Evolutionary conservation across 2,797 vertebrate species (phyloP).

Genomic region (Naso thynnoides): DNA sequence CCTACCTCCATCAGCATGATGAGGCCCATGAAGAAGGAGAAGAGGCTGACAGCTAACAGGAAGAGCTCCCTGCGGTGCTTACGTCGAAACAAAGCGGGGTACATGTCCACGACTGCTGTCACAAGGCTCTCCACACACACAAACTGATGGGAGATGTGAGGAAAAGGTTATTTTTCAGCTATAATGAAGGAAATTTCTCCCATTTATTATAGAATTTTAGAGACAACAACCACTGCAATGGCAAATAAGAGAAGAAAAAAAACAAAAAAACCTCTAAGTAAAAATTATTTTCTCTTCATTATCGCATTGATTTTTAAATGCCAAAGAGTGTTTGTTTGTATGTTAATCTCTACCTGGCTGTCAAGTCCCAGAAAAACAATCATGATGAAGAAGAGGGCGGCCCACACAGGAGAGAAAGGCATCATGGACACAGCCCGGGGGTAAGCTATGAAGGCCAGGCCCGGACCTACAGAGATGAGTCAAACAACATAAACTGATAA

Average conservation of each 20-base stretch:
- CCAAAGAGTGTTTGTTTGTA: neutral
- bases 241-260: too few species aligned
- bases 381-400: constrained; percentile 95
- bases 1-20: constrained; percentile 94
- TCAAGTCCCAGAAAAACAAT: constrained; percentile 93
- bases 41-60: constrained; percentile 85
- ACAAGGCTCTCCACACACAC: constrained; percentile 93
- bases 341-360: constrained; percentile 87
- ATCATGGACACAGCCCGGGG: constrained; percentile 94
- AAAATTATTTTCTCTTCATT: too few species aligned
- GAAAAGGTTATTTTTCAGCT: neutral
- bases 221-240: neutral
- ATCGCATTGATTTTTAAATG: too few species aligned
- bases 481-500: neutral
- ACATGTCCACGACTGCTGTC: constrained; percentile 93
- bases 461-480: constrained; percentile 84
- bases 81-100: constrained; percentile 89
- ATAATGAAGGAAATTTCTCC: neutral
- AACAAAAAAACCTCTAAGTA: too few species aligned
- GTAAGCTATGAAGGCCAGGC: constrained; percentile 94
- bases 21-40: constrained; percentile 91
- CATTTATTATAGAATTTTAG: neutral
- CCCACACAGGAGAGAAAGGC: constrained; percentile 93
- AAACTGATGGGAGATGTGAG: constrained; percentile 81
- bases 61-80: constrained; percentile 91